Evolutionary conservation across 2,797 vertebrate species (phyloP).

Genomic region (Lagorchestes hirsutus): DNA sequence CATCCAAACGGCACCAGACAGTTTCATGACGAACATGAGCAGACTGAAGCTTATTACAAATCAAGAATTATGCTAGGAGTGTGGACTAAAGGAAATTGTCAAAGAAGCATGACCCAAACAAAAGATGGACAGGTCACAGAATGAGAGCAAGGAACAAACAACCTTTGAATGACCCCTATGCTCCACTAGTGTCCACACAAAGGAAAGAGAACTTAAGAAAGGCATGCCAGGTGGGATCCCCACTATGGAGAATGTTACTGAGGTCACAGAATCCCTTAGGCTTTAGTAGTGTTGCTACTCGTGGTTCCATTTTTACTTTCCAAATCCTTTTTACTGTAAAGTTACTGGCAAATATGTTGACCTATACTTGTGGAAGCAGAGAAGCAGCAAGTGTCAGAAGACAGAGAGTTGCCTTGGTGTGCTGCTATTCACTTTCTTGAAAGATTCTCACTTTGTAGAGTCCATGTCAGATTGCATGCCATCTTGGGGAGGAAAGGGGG

Average conservation of each 20-base stretch:
- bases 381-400: not conserved
- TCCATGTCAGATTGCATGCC: no score
- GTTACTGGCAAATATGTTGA: not conserved
- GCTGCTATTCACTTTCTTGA: not conserved
- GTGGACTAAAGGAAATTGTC: not conserved
- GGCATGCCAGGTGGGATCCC: not conserved
- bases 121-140: not conserved
- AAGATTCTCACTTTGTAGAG: not conserved
- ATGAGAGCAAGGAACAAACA: not conserved
- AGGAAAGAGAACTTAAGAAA: not conserved
- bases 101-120: not conserved
- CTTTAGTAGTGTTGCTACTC: not conserved
- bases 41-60: not conserved
- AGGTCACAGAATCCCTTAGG: not conserved
- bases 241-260: not conserved
- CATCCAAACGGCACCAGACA: not conserved
- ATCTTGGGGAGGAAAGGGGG: no score
- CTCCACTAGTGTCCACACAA: not conserved
- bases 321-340: not conserved
- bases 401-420: not conserved
- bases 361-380: not conserved
- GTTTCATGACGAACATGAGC: not conserved
- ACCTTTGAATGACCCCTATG: not conserved
- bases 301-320: slow-evolving; percentile 10
- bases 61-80: not conserved